Base-by-base conservation (phyloP, 1,140 invertebrate genomes). In the Sinella curviseta region DNA sequence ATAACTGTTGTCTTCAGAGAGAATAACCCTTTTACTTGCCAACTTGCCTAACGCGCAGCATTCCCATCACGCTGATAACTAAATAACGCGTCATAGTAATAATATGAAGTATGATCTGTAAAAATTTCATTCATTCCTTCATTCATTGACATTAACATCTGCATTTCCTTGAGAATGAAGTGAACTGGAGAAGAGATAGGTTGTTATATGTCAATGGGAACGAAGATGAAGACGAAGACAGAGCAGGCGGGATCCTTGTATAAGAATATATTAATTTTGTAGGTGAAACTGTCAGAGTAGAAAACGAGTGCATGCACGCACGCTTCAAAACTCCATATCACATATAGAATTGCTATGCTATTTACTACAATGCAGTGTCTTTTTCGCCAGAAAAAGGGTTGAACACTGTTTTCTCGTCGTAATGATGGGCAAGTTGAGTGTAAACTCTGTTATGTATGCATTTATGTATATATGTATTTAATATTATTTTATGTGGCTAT, bases 241-340 rank as follows among this genome's bases (percentile, higher is more conserved):
- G 24, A 14, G n/a, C 65, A 70, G 65, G 65, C 65, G 65, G 65
- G 65, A 70, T 31, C 31, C 65, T 70, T 70, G 65, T 70, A 30
- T 70, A 30, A n/a, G n/a, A n/a, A 70, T 33, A 8, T 33, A 26
- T 60, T 60, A 60, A 17, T 48, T 48, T 48, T 48, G n/a, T 48
- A 20, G 20, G 39, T 12, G 20, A 48, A 48, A 48, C 8, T 17
- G 24, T 65, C 57, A 17, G 4, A n/a, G 16, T 65, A 65, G 16
- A 26, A n/a, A n/a, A 26, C 24, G 16, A n/a, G 16, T 65, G 16
- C 57, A 65, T n/a, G 57, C 16, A 48, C 39, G 39, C 8, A 48
- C 39, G 39, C 8, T 48, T 48, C 39, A 12, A 48, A 48, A 20
- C 20, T 8, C 20, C 8, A 48, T 8, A 48, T 20, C 20, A 8